These are phyloP conservation scores for Odontophorus gujanensis DNA, from an alignment of 2,113 vertebrate species.

Conservation along the genomic window DNA sequence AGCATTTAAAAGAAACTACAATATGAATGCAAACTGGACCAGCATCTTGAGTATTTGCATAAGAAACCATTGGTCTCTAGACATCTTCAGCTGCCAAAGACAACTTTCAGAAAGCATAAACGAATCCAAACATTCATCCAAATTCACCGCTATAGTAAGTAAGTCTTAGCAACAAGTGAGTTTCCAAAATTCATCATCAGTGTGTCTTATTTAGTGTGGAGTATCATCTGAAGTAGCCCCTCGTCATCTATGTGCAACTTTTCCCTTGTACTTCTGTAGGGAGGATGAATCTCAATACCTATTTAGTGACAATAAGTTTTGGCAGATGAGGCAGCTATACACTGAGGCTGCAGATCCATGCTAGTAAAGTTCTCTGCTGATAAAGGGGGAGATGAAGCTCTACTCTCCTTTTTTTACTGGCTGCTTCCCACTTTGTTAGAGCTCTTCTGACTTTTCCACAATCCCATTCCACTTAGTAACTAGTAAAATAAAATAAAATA, in stretches of 20 bases:
- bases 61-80: not conserved
- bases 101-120: not conserved
- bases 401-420: not conserved
- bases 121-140: not conserved
- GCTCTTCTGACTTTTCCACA: not conserved
- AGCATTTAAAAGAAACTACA: not conserved
- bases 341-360: not conserved
- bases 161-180: not conserved
- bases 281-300: not conserved
- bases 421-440: not conserved
- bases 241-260: not conserved
- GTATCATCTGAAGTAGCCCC: not conserved
- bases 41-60: not conserved
- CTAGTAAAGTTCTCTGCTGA: not conserved
- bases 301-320: not conserved
- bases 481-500: not conserved
- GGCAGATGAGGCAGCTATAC: not conserved
- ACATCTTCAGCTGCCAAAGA: not conserved
- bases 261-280: not conserved
- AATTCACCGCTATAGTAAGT: not conserved
- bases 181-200: not conserved
- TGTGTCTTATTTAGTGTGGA: not conserved
- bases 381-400: not conserved
- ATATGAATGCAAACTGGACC: not conserved
- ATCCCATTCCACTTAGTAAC: not conserved